Percentiles rank a stretch among this genome's conserved stretches.
Evolutionary conservation across 2,888 invertebrate species (phyloP).

Genomic region (Hypomecis atomaria): DNA sequence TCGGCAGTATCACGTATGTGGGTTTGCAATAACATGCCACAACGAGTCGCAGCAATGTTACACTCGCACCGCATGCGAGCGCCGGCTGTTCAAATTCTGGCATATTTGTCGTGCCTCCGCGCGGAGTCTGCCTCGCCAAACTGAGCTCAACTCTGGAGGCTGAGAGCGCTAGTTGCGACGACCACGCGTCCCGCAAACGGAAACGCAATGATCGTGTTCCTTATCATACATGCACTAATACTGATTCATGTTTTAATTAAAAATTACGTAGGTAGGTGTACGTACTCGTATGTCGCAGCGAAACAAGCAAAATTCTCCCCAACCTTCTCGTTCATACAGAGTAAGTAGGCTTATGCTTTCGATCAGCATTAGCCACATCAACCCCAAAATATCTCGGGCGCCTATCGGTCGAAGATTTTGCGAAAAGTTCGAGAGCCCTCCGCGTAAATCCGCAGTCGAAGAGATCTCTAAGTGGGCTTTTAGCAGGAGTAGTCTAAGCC

Average conservation of each 20-base stretch:
- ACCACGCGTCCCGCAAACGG: slow-evolving; percentile 37
- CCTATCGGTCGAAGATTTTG: slow-evolving; percentile 70
- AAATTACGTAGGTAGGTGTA: slow-evolving; percentile 16
- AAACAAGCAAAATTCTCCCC: not conserved
- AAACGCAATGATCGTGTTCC: slow-evolving; percentile 59
- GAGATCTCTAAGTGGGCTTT: slow-evolving; percentile 83
- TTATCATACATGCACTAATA: slow-evolving; percentile 43
- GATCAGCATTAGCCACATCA: slow-evolving; percentile 49
- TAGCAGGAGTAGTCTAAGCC: slow-evolving; percentile 81
- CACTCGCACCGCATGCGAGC: slow-evolving; percentile 74
- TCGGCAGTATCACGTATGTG: slow-evolving; percentile 77
- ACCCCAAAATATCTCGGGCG: slow-evolving; percentile 63
- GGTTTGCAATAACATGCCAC: slow-evolving; percentile 84
- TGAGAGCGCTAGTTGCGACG: slow-evolving; percentile 56
- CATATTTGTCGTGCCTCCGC: slow-evolving; percentile 76
- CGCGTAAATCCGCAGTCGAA: slow-evolving; percentile 77
- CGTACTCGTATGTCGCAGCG: no score
- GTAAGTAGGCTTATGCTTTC: slow-evolving; percentile 41
- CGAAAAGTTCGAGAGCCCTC: slow-evolving; percentile 74
- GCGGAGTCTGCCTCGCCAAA: slow-evolving; percentile 52
- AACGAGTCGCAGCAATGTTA: slow-evolving; percentile 80
- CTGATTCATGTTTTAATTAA: slow-evolving; percentile 57
- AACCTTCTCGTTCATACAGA: slow-evolving; percentile 12
- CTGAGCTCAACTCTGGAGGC: slow-evolving; percentile 56
- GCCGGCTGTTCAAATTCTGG: slow-evolving; percentile 77